Evolutionary conservation across 2,113 vertebrate genomes (phyloP).

Genomic region (Podarcis muralis): DNA sequence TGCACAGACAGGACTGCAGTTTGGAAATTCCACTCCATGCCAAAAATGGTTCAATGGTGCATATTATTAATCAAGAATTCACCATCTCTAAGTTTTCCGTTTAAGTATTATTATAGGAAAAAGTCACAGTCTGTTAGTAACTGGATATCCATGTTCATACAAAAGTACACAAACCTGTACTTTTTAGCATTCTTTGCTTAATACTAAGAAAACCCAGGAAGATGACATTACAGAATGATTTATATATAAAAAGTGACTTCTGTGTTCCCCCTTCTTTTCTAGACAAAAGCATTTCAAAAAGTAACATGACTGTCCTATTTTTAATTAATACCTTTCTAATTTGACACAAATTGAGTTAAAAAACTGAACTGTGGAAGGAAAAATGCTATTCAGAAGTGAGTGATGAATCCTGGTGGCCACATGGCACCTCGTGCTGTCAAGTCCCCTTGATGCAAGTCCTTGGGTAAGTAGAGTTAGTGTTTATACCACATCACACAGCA

Average conservation of each 20-base stretch:
- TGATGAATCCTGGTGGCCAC: neutral
- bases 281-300: neutral
- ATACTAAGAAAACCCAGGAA: neutral
- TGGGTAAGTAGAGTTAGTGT: conserved; percentile 58
- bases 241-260: neutral
- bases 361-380: conserved; percentile 24
- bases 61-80: neutral
- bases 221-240: neutral
- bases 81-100: neutral
- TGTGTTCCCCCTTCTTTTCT: neutral
- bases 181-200: neutral
- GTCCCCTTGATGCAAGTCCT: conserved; percentile 30
- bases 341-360: neutral
- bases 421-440: neutral
- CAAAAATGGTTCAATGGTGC: conserved; percentile 22
- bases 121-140: neutral
- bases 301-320: neutral
- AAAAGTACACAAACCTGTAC: neutral
- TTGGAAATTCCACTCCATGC: conserved; percentile 20
- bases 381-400: neutral
- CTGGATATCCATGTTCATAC: neutral
- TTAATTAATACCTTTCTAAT: neutral
- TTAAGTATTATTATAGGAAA: conserved; percentile 28
- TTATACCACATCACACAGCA: neutral
- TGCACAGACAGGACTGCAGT: neutral